A percentile compares a stretch with the other conserved stretches of the same genome.
These are phyloP conservation scores for Stegostoma tigrinum DNA, from an alignment of 2,113 vertebrate species.

Conservation along the genomic window DNA sequence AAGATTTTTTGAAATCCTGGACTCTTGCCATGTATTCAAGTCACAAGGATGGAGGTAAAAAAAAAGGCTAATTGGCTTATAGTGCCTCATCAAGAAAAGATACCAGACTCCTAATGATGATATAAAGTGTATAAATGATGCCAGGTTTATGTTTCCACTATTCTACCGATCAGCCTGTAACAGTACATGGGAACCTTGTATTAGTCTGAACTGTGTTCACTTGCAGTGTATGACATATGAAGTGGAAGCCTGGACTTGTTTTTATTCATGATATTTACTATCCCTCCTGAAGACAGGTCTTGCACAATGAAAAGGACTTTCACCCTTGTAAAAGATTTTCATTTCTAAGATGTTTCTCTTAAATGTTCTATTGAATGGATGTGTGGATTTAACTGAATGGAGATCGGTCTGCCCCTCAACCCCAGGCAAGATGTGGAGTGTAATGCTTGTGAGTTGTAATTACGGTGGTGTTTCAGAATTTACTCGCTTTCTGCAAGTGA, in stretches of 20 bases:
- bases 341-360: too few relatives aligned
- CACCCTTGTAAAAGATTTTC: neutral
- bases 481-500: too few relatives aligned
- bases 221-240: neutral
- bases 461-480: neutral
- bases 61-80: neutral
- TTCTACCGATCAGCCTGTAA: neutral
- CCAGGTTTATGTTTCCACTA: neutral
- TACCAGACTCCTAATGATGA: neutral
- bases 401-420: neutral
- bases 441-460: neutral
- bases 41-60: neutral
- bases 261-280: neutral
- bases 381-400: neutral
- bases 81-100: neutral
- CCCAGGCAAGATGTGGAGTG: neutral
- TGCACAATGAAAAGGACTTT: neutral
- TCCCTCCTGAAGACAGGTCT: neutral
- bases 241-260: neutral
- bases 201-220: neutral
- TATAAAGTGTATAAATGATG: neutral
- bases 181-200: neutral
- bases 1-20: neutral
- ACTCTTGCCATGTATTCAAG: neutral
- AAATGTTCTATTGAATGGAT: too few relatives aligned